These are phyloP conservation scores for Xiphorhynchus elegans DNA, from an alignment of 2,113 vertebrate species.

Conservation along the genomic window DNA sequence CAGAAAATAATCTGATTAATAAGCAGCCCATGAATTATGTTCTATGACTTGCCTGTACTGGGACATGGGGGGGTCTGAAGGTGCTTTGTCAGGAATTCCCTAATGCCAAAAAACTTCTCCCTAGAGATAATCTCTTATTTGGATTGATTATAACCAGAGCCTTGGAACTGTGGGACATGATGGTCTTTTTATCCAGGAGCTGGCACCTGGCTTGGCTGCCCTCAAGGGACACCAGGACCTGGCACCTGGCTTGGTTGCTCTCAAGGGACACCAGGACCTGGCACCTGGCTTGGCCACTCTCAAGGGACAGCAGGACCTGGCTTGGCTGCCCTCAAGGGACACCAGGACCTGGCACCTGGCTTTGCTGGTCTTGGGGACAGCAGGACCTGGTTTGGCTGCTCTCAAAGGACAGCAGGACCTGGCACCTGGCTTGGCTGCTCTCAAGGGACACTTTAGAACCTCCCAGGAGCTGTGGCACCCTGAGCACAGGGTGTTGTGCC, in stretches of 20 bases:
- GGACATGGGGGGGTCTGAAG: not conserved
- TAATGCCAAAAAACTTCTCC: not conserved
- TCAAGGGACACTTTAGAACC: not conserved
- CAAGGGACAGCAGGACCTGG: not conserved
- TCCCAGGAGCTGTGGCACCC: not conserved
- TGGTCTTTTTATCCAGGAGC: not conserved
- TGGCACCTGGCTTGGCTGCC: not conserved
- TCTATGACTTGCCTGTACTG: not conserved
- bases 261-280: not conserved
- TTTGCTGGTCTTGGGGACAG: no score
- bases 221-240: not conserved
- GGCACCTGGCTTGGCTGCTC: not conserved
- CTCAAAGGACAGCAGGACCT: not conserved
- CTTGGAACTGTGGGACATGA: not conserved
- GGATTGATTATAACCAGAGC: not conserved
- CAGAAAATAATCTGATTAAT: not conserved
- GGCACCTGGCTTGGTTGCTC: not conserved
- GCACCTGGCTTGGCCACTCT: not conserved
- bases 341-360: not conserved
- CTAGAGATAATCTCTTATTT: not conserved
- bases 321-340: no score
- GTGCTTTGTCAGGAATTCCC: not conserved
- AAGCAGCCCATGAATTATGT: no score
- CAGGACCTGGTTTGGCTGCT: not conserved
- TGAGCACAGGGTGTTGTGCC: not conserved